Conservation (phyloP, 2,888 invertebrate species). For the Sinodicranocentrus sp. region DNA sequence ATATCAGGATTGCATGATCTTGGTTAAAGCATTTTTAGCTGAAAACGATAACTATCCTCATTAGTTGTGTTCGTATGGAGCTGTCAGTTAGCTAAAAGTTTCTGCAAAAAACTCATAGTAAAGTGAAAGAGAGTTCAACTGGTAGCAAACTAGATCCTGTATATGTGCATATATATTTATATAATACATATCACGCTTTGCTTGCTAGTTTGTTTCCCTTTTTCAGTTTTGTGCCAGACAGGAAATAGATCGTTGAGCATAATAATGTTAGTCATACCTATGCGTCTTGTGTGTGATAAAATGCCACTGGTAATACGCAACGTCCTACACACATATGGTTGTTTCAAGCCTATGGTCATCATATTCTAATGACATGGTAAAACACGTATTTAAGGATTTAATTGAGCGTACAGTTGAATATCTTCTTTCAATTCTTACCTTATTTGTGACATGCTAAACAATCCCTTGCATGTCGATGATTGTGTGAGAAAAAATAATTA, state of each 20-base stretch:
- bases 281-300: slow-evolving; percentile 5
- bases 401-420: slow-evolving; percentile 32
- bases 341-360: slow-evolving; percentile 24
- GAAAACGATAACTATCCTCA: slow-evolving; percentile 31
- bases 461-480: slow-evolving; percentile 55
- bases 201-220: slow-evolving; percentile 51
- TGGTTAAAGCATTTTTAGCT: slow-evolving; percentile 14
- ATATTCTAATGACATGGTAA: slow-evolving; percentile 19
- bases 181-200: slow-evolving; percentile 11
- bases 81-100: slow-evolving; percentile 44
- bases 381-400: slow-evolving; percentile 56
- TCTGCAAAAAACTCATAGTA: too few species aligned
- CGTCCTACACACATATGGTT: background rate
- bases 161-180: too few species aligned
- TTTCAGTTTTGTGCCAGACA: slow-evolving; percentile 52
- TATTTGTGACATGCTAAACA: slow-evolving; percentile 17
- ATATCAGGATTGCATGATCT: too few species aligned
- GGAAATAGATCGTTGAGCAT: slow-evolving; percentile 65
- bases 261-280: slow-evolving; percentile 60
- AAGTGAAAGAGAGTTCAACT: background rate
- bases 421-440: slow-evolving; percentile 10
- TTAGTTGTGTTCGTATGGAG: background rate
- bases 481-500: slow-evolving; percentile 67
- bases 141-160: background rate
- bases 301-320: slow-evolving; percentile 31